Conservation (phyloP, 2,888 invertebrate species). For the Hedya salicella region DNA sequence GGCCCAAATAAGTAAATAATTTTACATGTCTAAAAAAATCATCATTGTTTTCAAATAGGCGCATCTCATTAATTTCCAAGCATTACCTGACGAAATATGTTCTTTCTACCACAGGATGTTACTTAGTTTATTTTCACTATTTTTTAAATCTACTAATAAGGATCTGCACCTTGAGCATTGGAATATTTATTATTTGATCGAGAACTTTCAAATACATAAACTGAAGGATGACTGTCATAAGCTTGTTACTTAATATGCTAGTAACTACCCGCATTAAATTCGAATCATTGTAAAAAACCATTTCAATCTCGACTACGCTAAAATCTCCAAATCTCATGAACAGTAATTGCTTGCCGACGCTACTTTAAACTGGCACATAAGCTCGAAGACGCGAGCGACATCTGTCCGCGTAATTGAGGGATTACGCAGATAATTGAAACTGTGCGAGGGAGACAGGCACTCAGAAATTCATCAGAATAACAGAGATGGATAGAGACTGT, state of each 20-base stretch:
- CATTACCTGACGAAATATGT: no score
- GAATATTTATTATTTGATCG: no score
- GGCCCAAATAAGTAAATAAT: not conserved
- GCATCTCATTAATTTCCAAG: no score
- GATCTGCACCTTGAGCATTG: no score
- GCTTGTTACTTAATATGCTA: no score
- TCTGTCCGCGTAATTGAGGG: slow-evolving; percentile 87
- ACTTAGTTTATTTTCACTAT: no score
- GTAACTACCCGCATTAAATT: not conserved
- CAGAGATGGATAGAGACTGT: slow-evolving; percentile 64
- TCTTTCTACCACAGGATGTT: no score
- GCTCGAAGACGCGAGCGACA: slow-evolving; percentile 84
- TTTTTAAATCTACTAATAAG: no score
- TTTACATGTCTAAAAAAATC: no score
- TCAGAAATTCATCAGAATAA: slow-evolving; percentile 57
- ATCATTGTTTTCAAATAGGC: no score
- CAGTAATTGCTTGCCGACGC: slow-evolving; percentile 79
- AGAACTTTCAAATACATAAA: no score
- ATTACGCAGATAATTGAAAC: slow-evolving; percentile 89
- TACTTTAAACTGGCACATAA: slow-evolving; percentile 84
- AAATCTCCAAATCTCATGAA: slow-evolving; percentile 64
- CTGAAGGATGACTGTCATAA: no score
- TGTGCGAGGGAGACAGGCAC: slow-evolving; percentile 67
- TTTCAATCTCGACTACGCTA: not conserved
- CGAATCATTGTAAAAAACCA: not conserved